phyloP scores from a whole-genome alignment of 2,888 invertebrate species.

The Lithosia quadra region DNA sequence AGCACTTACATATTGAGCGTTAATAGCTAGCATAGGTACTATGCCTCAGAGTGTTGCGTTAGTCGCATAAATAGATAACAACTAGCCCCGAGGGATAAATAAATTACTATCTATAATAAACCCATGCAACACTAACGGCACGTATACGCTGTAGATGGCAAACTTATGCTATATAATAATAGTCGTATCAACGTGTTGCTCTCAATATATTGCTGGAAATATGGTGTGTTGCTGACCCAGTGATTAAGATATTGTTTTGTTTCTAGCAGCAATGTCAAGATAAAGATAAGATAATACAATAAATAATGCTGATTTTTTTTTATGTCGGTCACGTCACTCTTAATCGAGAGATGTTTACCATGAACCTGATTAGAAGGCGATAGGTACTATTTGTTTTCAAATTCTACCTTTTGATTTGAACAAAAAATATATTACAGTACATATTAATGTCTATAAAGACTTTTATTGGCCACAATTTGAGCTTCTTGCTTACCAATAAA shows the following conservation, averaged over 20 bases:
- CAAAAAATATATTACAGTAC: too few relatives aligned
- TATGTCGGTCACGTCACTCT: too few relatives aligned
- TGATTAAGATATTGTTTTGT: background rate
- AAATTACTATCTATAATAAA: background rate
- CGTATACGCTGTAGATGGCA: background rate
- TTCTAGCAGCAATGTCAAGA: too few relatives aligned
- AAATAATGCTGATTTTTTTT: too few relatives aligned
- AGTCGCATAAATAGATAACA: background rate
- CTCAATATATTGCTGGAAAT: background rate
- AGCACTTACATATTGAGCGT: background rate
- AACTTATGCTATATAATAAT: conserved; percentile 2
- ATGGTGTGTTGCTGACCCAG: background rate
- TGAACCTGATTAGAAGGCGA: too few relatives aligned
- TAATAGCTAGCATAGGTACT: background rate
- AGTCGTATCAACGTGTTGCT: background rate
- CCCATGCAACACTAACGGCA: background rate
- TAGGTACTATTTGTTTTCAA: too few relatives aligned
- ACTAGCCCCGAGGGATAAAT: background rate
- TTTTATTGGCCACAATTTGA: background rate
- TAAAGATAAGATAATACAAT: too few relatives aligned
- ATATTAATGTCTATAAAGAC: background rate
- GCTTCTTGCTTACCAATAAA: too few relatives aligned
- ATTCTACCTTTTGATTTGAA: too few relatives aligned
- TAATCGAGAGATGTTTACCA: too few relatives aligned
- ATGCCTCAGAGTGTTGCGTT: background rate